Conservation (phyloP, 2,113 vertebrate genomes). For the Proterorhinus semilunaris region DNA sequence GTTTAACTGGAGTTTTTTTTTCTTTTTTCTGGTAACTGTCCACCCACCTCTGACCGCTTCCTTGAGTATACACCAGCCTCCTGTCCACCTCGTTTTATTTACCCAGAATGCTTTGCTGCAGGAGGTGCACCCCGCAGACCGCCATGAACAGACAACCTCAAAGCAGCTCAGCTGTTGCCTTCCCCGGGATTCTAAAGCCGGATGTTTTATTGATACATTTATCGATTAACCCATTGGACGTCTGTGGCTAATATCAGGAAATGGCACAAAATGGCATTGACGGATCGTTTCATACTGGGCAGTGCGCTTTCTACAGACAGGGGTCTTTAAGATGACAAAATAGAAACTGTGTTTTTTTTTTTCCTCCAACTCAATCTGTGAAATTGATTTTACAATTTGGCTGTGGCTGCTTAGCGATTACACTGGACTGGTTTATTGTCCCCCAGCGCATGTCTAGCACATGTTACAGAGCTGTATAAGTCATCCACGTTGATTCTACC, state of each 20-base stretch:
- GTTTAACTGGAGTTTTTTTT: no score
- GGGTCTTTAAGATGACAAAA: background rate
- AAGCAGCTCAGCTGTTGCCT: background rate
- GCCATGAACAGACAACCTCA: slow-evolving; percentile 10
- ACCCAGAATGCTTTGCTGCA: slow-evolving; percentile 5
- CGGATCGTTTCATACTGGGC: background rate
- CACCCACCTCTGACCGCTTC: no score
- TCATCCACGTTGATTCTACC: background rate
- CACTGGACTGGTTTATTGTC: background rate
- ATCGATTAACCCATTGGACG: slow-evolving; percentile 1
- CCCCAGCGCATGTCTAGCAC: background rate
- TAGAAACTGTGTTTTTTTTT: background rate
- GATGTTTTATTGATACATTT: background rate
- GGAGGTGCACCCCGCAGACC: slow-evolving; percentile 6
- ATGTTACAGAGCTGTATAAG: background rate
- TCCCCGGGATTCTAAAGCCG: slow-evolving; percentile 1
- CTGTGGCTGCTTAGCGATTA: background rate
- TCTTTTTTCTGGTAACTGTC: no score
- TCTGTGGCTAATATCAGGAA: slow-evolving; percentile 2
- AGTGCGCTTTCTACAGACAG: background rate
- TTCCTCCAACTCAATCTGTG: background rate
- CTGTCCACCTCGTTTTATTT: slow-evolving; percentile 23
- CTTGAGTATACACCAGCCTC: slow-evolving; percentile 14
- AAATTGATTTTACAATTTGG: background rate
- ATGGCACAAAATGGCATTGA: background rate